A percentile compares a stretch with the other conserved stretches of the same genome.
Evolutionary conservation across 2,888 invertebrate species (phyloP).

Genomic region (Antheraea yamamai): DNA sequence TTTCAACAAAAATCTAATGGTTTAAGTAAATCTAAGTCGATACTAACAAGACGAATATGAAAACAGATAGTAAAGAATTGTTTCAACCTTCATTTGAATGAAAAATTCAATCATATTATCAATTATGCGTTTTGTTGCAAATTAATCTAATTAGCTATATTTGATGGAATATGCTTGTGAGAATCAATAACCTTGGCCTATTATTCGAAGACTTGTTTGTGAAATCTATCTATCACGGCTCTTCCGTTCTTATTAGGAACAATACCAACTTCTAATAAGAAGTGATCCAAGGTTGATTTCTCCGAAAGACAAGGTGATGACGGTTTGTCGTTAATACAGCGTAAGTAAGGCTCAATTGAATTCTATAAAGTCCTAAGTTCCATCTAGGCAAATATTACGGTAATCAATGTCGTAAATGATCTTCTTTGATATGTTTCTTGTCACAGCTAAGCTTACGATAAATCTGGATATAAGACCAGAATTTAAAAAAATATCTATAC

Average conservation of each 20-base stretch:
- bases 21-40: neutral
- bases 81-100: neutral
- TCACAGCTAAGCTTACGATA: neutral
- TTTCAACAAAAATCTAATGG: too few species aligned
- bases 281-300: constrained; percentile 15
- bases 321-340: neutral
- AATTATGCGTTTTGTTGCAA: neutral
- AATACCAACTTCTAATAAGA: constrained; percentile 16
- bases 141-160: neutral
- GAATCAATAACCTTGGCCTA: constrained; percentile 41
- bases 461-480: neutral
- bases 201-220: constrained; percentile 33
- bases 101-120: neutral
- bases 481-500: neutral
- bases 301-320: neutral
- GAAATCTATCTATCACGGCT: constrained; percentile 36
- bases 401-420: neutral
- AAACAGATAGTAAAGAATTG: neutral
- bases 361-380: neutral
- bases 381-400: neutral
- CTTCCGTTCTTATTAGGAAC: constrained; percentile 38
- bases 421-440: neutral
- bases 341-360: neutral
- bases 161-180: constrained; percentile 26
- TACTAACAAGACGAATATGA: neutral